phyloP scores from a whole-genome alignment of 92 coral and sea anemone genomes.

The Phenganax stokvisi region DNA sequence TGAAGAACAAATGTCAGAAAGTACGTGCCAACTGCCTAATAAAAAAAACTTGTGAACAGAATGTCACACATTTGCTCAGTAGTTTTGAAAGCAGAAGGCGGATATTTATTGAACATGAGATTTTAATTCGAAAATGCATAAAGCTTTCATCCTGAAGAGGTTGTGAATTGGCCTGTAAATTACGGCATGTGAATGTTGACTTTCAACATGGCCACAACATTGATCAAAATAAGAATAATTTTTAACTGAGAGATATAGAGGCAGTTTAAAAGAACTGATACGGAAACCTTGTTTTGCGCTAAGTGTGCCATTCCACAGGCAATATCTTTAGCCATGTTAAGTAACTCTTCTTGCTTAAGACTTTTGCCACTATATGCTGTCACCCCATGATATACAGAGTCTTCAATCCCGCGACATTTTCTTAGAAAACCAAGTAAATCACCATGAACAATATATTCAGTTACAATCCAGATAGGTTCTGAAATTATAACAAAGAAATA shows the following conservation, averaged over 20 bases:
- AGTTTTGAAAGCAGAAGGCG: too few species aligned
- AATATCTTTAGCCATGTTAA: constrained; percentile 56
- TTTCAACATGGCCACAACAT: background rate
- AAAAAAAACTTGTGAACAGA: too few species aligned
- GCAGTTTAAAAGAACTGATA: background rate
- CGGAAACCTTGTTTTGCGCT: constrained; percentile 46
- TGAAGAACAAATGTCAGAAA: too few species aligned
- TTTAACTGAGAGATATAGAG: background rate
- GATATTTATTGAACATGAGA: too few species aligned
- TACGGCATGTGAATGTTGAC: background rate
- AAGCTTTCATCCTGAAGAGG: too few species aligned
- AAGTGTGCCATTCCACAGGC: constrained; percentile 67
- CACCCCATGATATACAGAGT: constrained; percentile 41
- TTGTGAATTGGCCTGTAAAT: too few species aligned
- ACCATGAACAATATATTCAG: constrained; percentile 57
- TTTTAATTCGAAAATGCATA: too few species aligned
- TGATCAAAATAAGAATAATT: background rate
- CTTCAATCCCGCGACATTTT: constrained; percentile 57
- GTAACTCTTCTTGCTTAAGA: constrained; percentile 45
- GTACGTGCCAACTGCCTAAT: too few species aligned
- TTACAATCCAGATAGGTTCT: constrained; percentile 57
- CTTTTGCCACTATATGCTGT: constrained; percentile 21
- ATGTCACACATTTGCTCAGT: too few species aligned
- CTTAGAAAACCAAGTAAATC: constrained; percentile 57
- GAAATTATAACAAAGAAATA: background rate